Base-by-base conservation (phyloP, 2,797 vertebrate genomes). In the Tachyglossus aculeatus region DNA sequence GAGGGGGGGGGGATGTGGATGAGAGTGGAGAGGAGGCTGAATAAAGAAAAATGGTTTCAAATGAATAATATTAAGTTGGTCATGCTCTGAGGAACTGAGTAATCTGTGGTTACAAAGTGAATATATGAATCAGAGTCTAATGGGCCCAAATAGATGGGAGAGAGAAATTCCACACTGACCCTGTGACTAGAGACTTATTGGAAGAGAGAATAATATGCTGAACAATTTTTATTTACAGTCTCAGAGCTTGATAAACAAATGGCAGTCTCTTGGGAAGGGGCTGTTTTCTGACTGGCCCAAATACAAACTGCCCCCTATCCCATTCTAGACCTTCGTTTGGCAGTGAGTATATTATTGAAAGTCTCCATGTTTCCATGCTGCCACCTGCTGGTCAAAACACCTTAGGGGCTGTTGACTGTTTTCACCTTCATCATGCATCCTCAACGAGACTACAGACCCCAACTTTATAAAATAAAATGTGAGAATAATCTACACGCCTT, bases 31-130 rank as follows among this genome's bases (percentile, higher is more conserved):
- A 70, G 70, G 81, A 71, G 82, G 80, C 80, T 86, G 81, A 86
- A 81, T 82, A 84, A 77, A 88, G 85, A 84, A 53, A 81, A 86
- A 84, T 76, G 31, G 84, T 80, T 88, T 53, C 39, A 66, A 86
- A 86, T 88, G 88, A 91, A 86, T 86, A 89, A 91, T 90, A 90
- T 71, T 86, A 89, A 92, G 87, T 85, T 27, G 86, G 88, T 89
- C 85, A 85, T 84, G 89, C 73, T 70, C 79, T 86, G 76, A 86
- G 86, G 88, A 88, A 92, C 91, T 87, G 90, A 90, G 88, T 88
- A 89, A 86, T 78, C 78, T 84, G 79, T 60, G 84, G 90, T 86
- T 91, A 87, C 83, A 77, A 78, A 69, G 77, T 86, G 89, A 87
- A 78, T 55, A 71, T 80, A 87, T 85, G 80, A 86, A 80, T 9